Conservation (phyloP, 1,140 invertebrate genomes). For the Drosophila nigrodunni region DNA sequence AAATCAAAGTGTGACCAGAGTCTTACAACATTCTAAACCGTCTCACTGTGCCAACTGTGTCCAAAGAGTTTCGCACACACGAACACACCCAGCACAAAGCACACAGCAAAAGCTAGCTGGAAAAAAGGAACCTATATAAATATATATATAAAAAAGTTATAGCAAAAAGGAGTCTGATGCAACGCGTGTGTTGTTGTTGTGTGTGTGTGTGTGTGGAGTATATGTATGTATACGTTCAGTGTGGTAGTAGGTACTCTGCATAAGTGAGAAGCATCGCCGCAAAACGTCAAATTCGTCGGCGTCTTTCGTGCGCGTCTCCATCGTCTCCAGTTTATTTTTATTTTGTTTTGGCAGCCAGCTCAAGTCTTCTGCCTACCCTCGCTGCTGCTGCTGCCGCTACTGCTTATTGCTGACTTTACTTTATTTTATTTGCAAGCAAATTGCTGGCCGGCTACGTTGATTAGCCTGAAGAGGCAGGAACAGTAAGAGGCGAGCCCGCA, state of each 20-base stretch:
- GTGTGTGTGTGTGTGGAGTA: conserved; percentile 41
- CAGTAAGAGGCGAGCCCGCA: conserved; percentile 49
- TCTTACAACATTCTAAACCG: neutral
- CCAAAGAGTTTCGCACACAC: conserved; percentile 1
- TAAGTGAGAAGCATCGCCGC: conserved; percentile 48
- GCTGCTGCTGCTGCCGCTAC: neutral
- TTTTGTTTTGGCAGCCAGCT: conserved; percentile 48
- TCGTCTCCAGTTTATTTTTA: conserved; percentile 1
- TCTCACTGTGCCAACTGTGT: neutral
- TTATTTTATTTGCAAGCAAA: conserved; percentile 70
- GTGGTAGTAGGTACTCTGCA: conserved; percentile 57
- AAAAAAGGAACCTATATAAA: conserved; percentile 65
- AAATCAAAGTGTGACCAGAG: neutral
- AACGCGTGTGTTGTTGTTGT: conserved; percentile 28
- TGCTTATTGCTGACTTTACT: conserved; percentile 36
- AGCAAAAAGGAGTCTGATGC: conserved; percentile 66
- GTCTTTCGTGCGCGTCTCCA: conserved; percentile 61
- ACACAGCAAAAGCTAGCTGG: conserved; percentile 16
- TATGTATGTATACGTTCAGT: conserved; percentile 43
- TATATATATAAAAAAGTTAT: conserved; percentile 42
- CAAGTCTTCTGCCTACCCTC: neutral
- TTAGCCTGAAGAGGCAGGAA: conserved; percentile 60
- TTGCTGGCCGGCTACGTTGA: conserved; percentile 70
- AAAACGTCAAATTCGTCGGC: conserved; percentile 35
- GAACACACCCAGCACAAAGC: neutral